Evolutionary conservation across 2,113 vertebrate species (phyloP).

Genomic region (Myotis davidii): DNA sequence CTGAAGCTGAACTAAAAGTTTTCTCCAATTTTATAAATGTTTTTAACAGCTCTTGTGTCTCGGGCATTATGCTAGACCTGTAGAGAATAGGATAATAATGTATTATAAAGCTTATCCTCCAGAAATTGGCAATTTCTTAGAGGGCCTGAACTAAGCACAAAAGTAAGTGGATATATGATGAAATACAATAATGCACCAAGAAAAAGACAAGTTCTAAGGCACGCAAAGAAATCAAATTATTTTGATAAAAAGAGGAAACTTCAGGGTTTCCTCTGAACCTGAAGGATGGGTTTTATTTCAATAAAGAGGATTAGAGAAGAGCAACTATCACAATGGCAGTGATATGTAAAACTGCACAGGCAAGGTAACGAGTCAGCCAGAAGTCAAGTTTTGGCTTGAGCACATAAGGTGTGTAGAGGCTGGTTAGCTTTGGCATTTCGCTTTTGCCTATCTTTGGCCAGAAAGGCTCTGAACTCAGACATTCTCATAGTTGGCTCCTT

Average conservation of each 20-base stretch:
- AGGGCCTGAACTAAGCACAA: neutral
- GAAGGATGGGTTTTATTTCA: constrained; percentile 17
- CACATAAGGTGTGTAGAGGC: neutral
- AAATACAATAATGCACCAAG: neutral
- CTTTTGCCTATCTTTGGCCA: neutral
- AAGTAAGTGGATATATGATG: neutral
- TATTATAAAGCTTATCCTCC: neutral
- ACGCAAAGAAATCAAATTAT: neutral
- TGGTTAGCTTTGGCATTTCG: neutral
- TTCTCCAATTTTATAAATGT: neutral
- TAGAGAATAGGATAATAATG: neutral
- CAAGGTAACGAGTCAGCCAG: neutral
- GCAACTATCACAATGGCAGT: neutral
- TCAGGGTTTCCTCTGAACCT: neutral
- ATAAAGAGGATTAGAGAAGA: neutral
- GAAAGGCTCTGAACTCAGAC: neutral
- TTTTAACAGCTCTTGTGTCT: neutral
- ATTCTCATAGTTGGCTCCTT: neutral
- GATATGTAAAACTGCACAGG: neutral
- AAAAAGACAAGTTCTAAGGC: neutral
- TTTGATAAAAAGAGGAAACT: neutral
- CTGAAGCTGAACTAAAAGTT: neutral
- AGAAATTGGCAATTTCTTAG: neutral
- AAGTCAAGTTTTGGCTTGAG: neutral
- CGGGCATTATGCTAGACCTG: neutral